Percentiles rank a stretch among this genome's conserved stretches.
These are phyloP conservation scores for Bactericera cockerelli DNA, from an alignment of 1,140 invertebrate species.

Conservation along the genomic window DNA sequence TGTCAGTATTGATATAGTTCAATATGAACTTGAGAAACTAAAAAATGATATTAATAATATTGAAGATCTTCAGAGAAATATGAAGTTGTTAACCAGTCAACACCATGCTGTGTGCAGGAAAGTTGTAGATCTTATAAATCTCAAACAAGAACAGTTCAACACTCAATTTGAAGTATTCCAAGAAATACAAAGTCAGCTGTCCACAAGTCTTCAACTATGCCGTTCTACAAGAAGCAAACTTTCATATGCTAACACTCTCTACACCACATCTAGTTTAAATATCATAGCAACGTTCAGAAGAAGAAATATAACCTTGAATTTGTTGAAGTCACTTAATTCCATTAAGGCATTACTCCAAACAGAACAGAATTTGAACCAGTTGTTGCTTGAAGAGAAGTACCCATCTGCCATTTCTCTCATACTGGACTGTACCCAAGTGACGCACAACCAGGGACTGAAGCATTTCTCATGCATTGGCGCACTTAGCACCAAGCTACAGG, in stretches of 20 bases:
- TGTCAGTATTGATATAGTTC: neutral
- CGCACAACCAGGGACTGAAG: conserved; percentile 45
- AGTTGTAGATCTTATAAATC: conserved; percentile 1
- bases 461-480: conserved; percentile 77
- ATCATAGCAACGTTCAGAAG: conserved; percentile 77
- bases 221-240: conserved; percentile 52
- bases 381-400: conserved; percentile 72
- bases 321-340: conserved; percentile 61
- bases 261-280: conserved; percentile 68
- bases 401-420: conserved; percentile 74
- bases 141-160: conserved; percentile 1
- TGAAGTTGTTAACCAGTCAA: neutral
- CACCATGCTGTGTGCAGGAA: neutral
- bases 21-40: neutral
- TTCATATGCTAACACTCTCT: conserved; percentile 53
- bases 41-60: neutral
- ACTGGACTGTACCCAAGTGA: conserved; percentile 72
- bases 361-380: conserved; percentile 62
- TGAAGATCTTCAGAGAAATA: neutral
- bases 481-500: conserved; percentile 70
- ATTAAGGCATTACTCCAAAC: conserved; percentile 73
- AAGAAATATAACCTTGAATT: conserved; percentile 56
- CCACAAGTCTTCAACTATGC: conserved; percentile 53
- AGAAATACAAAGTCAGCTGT: conserved; percentile 55
- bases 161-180: conserved; percentile 35